A percentile compares a stretch with the other conserved stretches of the same genome.
These are phyloP conservation scores for Sialis lutaria DNA, from an alignment of 2,888 invertebrate species.

Conservation along the genomic window DNA sequence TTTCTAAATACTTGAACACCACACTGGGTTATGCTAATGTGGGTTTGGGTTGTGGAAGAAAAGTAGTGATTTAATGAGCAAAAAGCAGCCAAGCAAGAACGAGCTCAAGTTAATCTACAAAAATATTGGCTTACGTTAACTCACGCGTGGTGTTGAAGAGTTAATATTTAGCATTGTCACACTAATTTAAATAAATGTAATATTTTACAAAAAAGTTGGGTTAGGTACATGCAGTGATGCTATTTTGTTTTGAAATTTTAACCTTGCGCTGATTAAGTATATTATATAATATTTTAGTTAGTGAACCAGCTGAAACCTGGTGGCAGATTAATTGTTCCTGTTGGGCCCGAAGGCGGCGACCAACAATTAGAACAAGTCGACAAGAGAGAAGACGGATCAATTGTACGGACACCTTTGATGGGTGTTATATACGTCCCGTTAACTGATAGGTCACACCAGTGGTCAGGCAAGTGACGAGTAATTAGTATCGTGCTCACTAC, in stretches of 20 bases:
- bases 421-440: constrained; percentile 94
- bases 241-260: background rate
- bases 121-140: too few relatives aligned
- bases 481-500: background rate
- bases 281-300: constrained; percentile 32
- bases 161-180: too few relatives aligned
- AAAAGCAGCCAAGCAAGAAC: too few relatives aligned
- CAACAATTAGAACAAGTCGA: constrained; percentile 84
- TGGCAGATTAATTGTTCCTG: constrained; percentile 81
- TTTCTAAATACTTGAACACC: background rate
- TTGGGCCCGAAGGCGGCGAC: constrained; percentile 70
- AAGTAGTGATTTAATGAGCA: too few relatives aligned
- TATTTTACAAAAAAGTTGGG: background rate
- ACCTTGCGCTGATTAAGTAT: background rate
- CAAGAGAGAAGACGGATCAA: constrained; percentile 63
- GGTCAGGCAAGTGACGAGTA: constrained; percentile 29
- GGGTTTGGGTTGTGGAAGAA: too few relatives aligned
- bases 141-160: too few relatives aligned
- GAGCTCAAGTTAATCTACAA: too few relatives aligned
- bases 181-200: too few relatives aligned
- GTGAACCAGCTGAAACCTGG: constrained; percentile 80
- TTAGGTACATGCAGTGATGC: background rate
- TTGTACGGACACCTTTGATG: constrained; percentile 65
- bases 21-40: too few relatives aligned
- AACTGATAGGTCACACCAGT: constrained; percentile 66